Base-by-base conservation (phyloP, 37 sponge, comb jelly and placozoan genomes). In the Bolinopsis microptera region DNA sequence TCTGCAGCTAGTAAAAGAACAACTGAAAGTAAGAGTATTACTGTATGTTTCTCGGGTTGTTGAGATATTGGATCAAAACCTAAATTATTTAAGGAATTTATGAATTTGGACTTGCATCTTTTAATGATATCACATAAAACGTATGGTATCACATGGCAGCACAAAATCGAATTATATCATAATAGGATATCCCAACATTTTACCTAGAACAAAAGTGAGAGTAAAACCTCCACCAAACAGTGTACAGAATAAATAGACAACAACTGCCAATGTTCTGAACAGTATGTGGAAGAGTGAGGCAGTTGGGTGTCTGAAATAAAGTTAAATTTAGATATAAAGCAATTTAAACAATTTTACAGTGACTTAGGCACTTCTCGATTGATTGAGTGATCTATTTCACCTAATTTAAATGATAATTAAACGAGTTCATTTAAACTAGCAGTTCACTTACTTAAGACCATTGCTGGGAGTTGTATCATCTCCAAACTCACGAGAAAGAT, bases 1-100 rank as follows among this genome's bases (percentile, higher is more conserved):
- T 98, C 98, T 69, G 96, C 72, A 16, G 98, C 96, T 30, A 96
- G 82, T 32, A 96, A 69, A 3, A 98, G 83, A 37, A 97, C 95
- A 69, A 96, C 94, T 1, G 94, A 76, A 26, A 96, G 22, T 39
- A 24, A 23, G 38, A 8, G 28, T n/a, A n/a, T n/a, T n/a, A n/a
- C n/a, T n/a, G n/a, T n/a, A n/a, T n/a, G n/a, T n/a, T n/a, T n/a
- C n/a, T n/a, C n/a, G n/a, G n/a, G n/a, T n/a, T n/a, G n/a, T n/a
- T n/a, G n/a, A n/a, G n/a, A n/a, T n/a, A n/a, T n/a, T n/a, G n/a
- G n/a, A n/a, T n/a, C n/a, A n/a, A n/a, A n/a, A n/a, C n/a, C n/a
- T n/a, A n/a, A n/a, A n/a, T n/a, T n/a, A n/a, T n/a, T n/a, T n/a
- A n/a, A n/a, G n/a, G n/a, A n/a, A n/a, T n/a, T n/a, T n/a, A n/a